Evolutionary conservation across 2,888 invertebrate genomes (phyloP).

Genomic region (Cynaeus angustus): DNA sequence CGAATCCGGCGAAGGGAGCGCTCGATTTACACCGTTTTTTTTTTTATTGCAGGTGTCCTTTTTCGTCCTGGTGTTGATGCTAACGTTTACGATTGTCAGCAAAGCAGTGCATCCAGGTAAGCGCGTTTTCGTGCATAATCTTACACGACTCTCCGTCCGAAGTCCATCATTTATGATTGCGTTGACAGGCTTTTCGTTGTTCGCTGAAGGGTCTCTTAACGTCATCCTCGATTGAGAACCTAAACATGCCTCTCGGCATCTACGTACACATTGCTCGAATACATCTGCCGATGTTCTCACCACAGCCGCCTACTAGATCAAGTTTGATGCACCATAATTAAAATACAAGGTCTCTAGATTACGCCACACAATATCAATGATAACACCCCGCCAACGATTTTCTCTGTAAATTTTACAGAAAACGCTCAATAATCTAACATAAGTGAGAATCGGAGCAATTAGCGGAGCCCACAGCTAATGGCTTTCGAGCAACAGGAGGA

Average conservation of each 20-base stretch:
- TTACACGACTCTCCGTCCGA: not conserved
- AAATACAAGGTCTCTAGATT: too few relatives aligned
- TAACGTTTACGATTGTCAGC: conserved; percentile 68
- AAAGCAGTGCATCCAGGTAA: conserved; percentile 71
- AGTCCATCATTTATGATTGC: conserved; percentile 18
- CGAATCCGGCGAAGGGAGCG: too few relatives aligned
- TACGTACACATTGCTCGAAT: conserved; percentile 9
- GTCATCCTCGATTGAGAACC: conserved; percentile 18
- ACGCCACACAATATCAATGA: too few relatives aligned
- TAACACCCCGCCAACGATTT: too few relatives aligned
- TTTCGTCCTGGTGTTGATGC: conserved; percentile 68
- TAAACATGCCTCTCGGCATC: conserved; percentile 1
- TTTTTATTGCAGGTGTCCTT: conserved; percentile 67
- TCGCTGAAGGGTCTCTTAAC: conserved; percentile 28
- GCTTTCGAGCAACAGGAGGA: too few relatives aligned
- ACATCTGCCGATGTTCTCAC: conserved; percentile 17
- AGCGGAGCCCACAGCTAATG: too few relatives aligned
- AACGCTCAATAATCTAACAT: too few relatives aligned
- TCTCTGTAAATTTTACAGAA: too few relatives aligned
- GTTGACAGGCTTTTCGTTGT: conserved; percentile 34
- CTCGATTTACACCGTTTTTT: too few relatives aligned
- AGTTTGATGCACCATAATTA: too few relatives aligned
- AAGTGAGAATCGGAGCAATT: too few relatives aligned
- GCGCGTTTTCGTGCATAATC: not conserved
- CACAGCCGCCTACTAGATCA: not conserved